Percentiles rank a stretch among this genome's conserved stretches.
Conservation (phyloP, 2,797 vertebrate species). For the Sarcophilus harrisii region DNA sequence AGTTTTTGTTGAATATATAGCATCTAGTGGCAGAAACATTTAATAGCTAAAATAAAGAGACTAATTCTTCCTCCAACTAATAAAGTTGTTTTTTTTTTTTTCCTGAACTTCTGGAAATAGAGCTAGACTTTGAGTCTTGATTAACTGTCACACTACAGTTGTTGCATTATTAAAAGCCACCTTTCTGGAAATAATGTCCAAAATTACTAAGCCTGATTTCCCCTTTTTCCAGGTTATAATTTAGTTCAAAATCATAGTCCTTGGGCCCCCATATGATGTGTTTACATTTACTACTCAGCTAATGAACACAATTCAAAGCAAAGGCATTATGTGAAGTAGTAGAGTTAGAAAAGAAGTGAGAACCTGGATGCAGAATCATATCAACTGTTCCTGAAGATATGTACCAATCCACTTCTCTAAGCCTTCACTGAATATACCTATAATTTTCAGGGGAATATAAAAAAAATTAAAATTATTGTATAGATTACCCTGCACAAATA, state of each 20-base stretch:
- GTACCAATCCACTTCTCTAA: neutral
- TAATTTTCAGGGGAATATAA: neutral
- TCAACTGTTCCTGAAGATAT: neutral
- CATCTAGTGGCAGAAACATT: conserved; percentile 11
- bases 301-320: neutral
- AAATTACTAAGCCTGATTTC: conserved; percentile 28
- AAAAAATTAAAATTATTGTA: neutral
- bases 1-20: conserved; percentile 44
- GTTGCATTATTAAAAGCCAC: neutral
- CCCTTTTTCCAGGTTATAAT: conserved; percentile 35
- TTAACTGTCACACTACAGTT: neutral
- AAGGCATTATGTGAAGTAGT: neutral
- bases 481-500: neutral
- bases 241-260: neutral
- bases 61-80: conserved; percentile 6
- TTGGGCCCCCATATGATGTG: neutral
- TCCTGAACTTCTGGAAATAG: neutral
- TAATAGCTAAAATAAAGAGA: neutral
- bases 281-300: neutral
- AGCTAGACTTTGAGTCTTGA: neutral
- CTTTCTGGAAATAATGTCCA: conserved; percentile 43
- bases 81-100: conserved; percentile 24
- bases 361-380: neutral
- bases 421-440: neutral
- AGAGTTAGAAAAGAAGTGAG: neutral